Conservation (phyloP, 2,888 invertebrate species). For the Nezara viridula region DNA sequence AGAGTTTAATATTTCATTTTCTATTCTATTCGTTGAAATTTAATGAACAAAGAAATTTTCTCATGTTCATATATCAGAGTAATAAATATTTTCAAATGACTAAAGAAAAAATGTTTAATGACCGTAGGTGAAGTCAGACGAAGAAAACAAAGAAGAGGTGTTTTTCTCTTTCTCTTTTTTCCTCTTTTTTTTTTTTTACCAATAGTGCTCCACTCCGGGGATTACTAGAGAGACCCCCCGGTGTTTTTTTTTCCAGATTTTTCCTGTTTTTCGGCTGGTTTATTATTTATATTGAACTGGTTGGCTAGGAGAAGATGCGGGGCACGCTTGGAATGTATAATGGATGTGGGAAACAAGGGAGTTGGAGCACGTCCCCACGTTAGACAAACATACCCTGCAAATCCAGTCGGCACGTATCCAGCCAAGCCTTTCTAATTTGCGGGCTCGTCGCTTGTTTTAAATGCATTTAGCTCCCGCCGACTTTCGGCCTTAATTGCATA, state of each 20-base stretch:
- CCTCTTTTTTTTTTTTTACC: not conserved
- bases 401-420: constrained; percentile 45
- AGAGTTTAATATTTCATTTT: too few relatives aligned
- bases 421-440: constrained; percentile 37
- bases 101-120: not conserved
- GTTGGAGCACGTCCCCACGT: constrained; percentile 45
- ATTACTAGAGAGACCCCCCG: not conserved
- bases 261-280: constrained; percentile 51
- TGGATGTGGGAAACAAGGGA: constrained; percentile 50
- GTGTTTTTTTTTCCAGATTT: not conserved
- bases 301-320: constrained; percentile 43
- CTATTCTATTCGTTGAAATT: too few relatives aligned
- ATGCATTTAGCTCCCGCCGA: constrained; percentile 27
- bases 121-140: not conserved
- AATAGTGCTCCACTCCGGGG: constrained; percentile 16
- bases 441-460: constrained; percentile 46
- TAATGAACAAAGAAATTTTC: too few relatives aligned
- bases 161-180: not conserved
- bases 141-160: not conserved
- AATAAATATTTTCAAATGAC: not conserved
- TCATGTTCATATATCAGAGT: not conserved
- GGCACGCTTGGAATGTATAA: constrained; percentile 51
- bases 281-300: constrained; percentile 63
- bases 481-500: constrained; percentile 39
- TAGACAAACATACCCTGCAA: constrained; percentile 49